Evolutionary conservation across 1,140 invertebrate genomes (phyloP).

Genomic region (Palaemon carinicauda): DNA sequence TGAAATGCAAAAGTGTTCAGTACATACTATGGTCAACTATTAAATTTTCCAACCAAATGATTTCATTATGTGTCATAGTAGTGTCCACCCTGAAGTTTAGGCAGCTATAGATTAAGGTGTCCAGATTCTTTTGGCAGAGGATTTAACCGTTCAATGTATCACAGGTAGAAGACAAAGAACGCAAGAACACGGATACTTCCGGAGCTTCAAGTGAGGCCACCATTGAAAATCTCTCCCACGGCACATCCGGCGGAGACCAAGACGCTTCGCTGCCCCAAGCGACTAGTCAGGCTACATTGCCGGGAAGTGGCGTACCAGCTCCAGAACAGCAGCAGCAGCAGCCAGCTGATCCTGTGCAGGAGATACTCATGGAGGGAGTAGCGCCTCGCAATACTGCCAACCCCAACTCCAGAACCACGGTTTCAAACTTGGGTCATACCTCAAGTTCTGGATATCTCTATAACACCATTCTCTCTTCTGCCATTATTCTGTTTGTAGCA

Average conservation of each 20-base stretch:
- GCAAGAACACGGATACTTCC: too few species aligned
- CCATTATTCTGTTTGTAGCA: background rate
- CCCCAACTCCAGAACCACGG: background rate
- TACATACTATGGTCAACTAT: too few species aligned
- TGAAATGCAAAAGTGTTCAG: too few species aligned
- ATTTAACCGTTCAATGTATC: too few species aligned
- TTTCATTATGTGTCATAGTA: too few species aligned
- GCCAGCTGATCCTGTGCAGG: background rate
- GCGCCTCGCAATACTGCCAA: background rate
- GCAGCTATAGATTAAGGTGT: too few species aligned
- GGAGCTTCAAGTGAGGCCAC: background rate
- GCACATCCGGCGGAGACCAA: background rate
- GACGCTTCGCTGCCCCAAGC: background rate
- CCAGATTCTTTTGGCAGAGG: too few species aligned
- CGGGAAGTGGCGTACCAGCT: background rate
- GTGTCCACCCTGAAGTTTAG: too few species aligned
- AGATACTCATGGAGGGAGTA: background rate
- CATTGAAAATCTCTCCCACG: background rate
- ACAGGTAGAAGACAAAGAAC: too few species aligned
- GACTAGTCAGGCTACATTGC: background rate
- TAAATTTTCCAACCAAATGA: too few species aligned
- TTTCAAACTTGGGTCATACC: background rate
- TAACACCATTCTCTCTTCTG: background rate
- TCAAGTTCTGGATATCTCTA: background rate
- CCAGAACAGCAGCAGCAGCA: background rate